phyloP scores from a whole-genome alignment of 2,113 vertebrate genomes.

The Notothenia rossii region DNA sequence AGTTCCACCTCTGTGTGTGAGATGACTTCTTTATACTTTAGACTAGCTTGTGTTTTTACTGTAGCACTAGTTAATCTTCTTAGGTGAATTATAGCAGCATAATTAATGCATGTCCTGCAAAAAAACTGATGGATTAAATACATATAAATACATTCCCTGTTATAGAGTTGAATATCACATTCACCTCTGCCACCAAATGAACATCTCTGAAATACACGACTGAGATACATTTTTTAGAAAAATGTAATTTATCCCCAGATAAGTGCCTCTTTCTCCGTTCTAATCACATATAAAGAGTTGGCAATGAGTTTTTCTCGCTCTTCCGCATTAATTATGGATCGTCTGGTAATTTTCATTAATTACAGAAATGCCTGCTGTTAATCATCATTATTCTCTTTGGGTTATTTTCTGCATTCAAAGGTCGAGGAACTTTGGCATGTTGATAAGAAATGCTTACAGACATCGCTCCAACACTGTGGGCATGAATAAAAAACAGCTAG shows the following conservation, averaged over 20 bases:
- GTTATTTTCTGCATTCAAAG: constrained; percentile 69
- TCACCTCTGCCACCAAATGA: constrained; percentile 12
- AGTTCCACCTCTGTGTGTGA: constrained; percentile 8
- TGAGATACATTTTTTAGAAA: constrained; percentile 33
- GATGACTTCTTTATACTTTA: constrained; percentile 14
- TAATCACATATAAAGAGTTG: constrained; percentile 60
- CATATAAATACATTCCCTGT: too few relatives aligned
- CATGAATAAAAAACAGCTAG: constrained; percentile 50
- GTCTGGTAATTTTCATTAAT: constrained; percentile 74
- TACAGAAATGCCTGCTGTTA: constrained; percentile 71
- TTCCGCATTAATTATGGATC: constrained; percentile 73
- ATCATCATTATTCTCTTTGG: constrained; percentile 75
- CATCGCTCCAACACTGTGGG: constrained; percentile 17
- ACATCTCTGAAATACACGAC: constrained; percentile 18
- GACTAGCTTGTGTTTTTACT: neutral
- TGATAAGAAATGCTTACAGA: constrained; percentile 55
- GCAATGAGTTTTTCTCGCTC: constrained; percentile 61
- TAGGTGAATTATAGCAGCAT: neutral
- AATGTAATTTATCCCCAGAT: constrained; percentile 49
- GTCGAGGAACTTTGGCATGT: constrained; percentile 59
- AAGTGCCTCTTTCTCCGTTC: constrained; percentile 44
- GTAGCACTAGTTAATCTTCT: neutral
- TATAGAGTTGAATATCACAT: neutral
- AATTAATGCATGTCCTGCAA: neutral
- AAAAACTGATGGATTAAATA: too few relatives aligned